Base-by-base conservation (phyloP, 2,113 vertebrate genomes). In the Phalacrocorax brasilianus region DNA sequence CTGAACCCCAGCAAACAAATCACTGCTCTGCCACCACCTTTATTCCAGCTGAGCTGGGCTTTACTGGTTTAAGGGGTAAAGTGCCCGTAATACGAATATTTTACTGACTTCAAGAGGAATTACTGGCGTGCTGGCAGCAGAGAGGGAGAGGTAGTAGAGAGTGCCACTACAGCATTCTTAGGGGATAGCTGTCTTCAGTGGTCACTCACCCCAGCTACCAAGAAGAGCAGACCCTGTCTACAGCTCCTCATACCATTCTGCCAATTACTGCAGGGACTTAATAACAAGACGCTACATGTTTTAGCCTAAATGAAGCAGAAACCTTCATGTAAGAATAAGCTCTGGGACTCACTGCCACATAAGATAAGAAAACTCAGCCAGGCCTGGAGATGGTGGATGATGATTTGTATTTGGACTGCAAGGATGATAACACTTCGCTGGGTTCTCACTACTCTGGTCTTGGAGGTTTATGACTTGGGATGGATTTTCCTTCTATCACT, bases 81-180 rank as follows among this genome's bases (percentile, higher is more conserved):
- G 16, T 45, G 44, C 44, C 44, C 44, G 44, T 45, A 45, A 17
- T 4, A n/a, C 0, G 2, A 18, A 8, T 9, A 1, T n/a, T 38
- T 73, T 33, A 4, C 9, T 21, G 44, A 8, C 30, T 30, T 71
- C 6, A 27, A n/a, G 28, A 61, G 35, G 52, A 52, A 15, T 63
- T 45, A 7, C n/a, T 59, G 28, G 26, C 1, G 4, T 3, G 26
- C 14, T 56, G 59, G 24, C 32, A 49, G 40, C 58, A 50, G 22
- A 61, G 62, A 9, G 9, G 24, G 24, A 76, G 56, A 49, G 16
- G 33, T 53, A 70, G 33, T 8, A 27, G 72, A 50, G 61, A 72
- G 45, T 13, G 40, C 66, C 49, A 33, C 33, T 8, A 5, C 6
- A 11, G 62, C 19, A 2, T 61, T 81, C 72, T 26, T 33, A 26